A percentile compares a stretch with the other conserved stretches of the same genome.
These are phyloP conservation scores for Linyphia triangularis DNA, from an alignment of 2,888 invertebrate genomes.

Conservation along the genomic window DNA sequence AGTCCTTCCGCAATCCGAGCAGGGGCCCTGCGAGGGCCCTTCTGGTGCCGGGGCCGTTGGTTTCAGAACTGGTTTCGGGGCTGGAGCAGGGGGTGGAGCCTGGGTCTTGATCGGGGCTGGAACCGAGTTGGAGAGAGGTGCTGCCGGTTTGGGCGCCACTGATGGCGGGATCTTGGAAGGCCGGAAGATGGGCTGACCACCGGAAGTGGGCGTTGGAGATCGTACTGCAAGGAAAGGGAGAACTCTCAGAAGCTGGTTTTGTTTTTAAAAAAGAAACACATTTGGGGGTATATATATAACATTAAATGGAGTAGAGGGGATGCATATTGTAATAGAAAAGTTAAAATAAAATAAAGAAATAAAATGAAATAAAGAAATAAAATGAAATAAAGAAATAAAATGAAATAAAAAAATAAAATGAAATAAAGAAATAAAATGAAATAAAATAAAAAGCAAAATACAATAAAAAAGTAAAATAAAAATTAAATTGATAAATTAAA, in stretches of 20 bases:
- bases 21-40: slow-evolving; percentile 80
- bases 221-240: slow-evolving; percentile 17
- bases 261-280: too few species aligned
- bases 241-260: background rate
- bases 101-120: background rate
- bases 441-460: too few species aligned
- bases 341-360: too few species aligned
- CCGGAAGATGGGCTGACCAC: slow-evolving; percentile 43
- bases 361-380: too few species aligned
- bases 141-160: slow-evolving; percentile 35
- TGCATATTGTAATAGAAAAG: too few species aligned
- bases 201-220: slow-evolving; percentile 56
- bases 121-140: background rate
- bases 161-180: slow-evolving; percentile 63
- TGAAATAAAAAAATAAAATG: too few species aligned
- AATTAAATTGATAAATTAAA: too few species aligned
- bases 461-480: too few species aligned
- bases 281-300: too few species aligned
- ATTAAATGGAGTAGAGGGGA: too few species aligned
- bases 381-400: too few species aligned
- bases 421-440: too few species aligned
- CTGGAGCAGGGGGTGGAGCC: slow-evolving; percentile 63
- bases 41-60: slow-evolving; percentile 54
- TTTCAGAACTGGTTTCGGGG: slow-evolving; percentile 43
- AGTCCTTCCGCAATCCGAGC: slow-evolving; percentile 97